Evolutionary conservation across 2,113 vertebrate genomes (phyloP).

Genomic region (Dromaius novaehollandiae): DNA sequence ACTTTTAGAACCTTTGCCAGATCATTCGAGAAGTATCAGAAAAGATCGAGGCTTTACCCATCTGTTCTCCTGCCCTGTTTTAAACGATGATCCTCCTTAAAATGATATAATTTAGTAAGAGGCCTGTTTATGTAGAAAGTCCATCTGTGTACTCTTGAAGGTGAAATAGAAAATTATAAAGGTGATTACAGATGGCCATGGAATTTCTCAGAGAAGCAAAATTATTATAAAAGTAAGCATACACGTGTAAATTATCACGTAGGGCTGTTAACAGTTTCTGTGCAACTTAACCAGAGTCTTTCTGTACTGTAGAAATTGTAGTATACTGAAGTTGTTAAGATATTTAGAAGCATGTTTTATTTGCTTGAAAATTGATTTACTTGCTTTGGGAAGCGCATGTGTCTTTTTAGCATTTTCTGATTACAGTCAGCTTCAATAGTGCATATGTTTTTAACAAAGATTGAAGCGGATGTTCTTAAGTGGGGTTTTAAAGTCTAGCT

Average conservation of each 20-base stretch:
- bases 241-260: background rate
- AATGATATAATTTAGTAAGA: conserved; percentile 37
- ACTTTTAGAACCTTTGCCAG: conserved; percentile 11
- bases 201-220: conserved; percentile 8
- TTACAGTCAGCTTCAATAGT: background rate
- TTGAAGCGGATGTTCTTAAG: background rate
- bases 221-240: background rate
- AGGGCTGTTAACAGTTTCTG: background rate
- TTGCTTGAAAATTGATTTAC: background rate
- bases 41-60: conserved; percentile 26
- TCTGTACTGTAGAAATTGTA: background rate
- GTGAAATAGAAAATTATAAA: conserved; percentile 3
- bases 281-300: background rate
- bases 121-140: conserved; percentile 32
- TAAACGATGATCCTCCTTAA: conserved; percentile 6
- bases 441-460: background rate
- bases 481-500: background rate
- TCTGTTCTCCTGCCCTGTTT: conserved; percentile 18
- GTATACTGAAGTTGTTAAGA: background rate
- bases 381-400: background rate
- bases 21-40: conserved; percentile 26
- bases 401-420: background rate
- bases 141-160: conserved; percentile 42
- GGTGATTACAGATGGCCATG: conserved; percentile 38
- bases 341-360: background rate